Percentiles rank a stretch among this genome's conserved stretches.
Conservation (phyloP, 1,140 invertebrate genomes). For the Ctenoplectra terminalis region DNA sequence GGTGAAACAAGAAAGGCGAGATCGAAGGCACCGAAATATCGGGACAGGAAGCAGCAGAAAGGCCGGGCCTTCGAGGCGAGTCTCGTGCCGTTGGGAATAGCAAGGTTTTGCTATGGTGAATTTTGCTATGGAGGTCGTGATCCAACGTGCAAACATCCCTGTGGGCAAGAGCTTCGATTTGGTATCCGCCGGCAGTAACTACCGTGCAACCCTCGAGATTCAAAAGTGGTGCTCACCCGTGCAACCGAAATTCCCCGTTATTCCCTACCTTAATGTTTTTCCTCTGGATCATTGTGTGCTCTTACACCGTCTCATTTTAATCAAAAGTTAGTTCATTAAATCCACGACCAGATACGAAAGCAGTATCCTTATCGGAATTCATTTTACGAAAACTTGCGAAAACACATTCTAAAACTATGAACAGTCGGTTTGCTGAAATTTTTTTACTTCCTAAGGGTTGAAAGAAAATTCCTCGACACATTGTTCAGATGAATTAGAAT, state of each 20-base stretch:
- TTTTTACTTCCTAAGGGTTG: no score
- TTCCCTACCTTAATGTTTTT: constrained; percentile 20
- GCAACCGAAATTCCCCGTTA: constrained; percentile 46
- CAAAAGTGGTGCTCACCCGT: constrained; percentile 68
- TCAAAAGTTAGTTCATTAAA: no score
- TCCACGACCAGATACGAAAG: no score
- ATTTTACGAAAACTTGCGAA: no score
- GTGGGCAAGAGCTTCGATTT: constrained; percentile 68
- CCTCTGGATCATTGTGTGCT: no score
- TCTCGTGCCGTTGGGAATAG: constrained; percentile 55
- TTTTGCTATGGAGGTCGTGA: constrained; percentile 71
- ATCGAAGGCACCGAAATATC: constrained; percentile 13
- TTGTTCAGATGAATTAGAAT: no score
- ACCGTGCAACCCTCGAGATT: constrained; percentile 62
- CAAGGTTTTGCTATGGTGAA: constrained; percentile 60
- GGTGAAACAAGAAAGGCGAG: constrained; percentile 2
- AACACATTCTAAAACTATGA: no score
- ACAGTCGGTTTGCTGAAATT: no score
- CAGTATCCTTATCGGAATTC: no score
- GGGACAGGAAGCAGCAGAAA: neutral
- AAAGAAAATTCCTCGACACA: no score
- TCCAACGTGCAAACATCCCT: constrained; percentile 72
- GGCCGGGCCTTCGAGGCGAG: neutral
- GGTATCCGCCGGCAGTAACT: constrained; percentile 65
- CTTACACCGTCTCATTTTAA: no score